Evolutionary conservation across 2,888 invertebrate genomes (phyloP).

Genomic region (Orthosia cruda): DNA sequence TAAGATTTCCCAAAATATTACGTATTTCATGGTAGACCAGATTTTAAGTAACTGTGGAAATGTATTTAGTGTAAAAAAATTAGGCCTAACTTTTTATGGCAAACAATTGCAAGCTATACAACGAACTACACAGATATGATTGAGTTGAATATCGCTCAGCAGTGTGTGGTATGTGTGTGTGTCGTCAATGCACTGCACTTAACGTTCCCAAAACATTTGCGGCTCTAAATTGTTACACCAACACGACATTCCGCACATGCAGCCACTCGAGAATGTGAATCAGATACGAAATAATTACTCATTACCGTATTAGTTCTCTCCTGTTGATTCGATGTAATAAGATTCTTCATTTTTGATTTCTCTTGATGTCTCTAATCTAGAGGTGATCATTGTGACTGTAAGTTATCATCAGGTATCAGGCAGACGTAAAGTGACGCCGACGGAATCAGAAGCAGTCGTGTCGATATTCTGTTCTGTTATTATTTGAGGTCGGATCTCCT

Average conservation of each 20-base stretch:
- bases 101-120: neutral
- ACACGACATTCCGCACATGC: neutral
- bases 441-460: neutral
- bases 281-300: neutral
- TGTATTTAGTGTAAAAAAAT: no score
- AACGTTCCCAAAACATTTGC: slow-evolving; percentile 17
- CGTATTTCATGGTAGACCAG: no score
- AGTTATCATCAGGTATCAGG: no score
- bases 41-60: neutral
- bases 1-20: no score
- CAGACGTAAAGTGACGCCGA: neutral
- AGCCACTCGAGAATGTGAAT: no score
- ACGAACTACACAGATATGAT: neutral
- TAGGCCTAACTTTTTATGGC: neutral
- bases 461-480: no score
- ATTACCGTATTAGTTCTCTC: neutral
- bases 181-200: slow-evolving; percentile 9
- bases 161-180: neutral
- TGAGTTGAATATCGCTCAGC: no score
- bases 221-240: neutral
- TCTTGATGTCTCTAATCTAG: neutral
- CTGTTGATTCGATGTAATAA: neutral
- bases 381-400: no score
- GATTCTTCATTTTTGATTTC: neutral
- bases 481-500: no score